phyloP scores from a whole-genome alignment of 1,140 invertebrate species.

The Drosophila sulfurigaster region DNA sequence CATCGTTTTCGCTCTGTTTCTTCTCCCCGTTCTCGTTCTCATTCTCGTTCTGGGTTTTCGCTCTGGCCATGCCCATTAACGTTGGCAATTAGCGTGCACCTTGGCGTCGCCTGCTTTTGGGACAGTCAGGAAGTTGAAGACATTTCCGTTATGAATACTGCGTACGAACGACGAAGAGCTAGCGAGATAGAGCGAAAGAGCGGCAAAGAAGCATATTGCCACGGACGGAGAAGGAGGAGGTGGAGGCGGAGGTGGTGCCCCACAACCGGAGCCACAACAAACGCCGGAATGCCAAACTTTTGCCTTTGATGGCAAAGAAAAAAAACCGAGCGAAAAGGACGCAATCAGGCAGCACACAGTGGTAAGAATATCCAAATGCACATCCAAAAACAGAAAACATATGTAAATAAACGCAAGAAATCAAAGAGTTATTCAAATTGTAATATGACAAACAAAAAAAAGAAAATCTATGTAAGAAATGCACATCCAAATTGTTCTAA shows the following conservation, averaged over 20 bases:
- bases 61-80: constrained; percentile 64
- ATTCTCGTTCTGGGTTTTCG: neutral
- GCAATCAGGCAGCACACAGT: neutral
- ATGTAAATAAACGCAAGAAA: neutral
- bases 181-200: neutral
- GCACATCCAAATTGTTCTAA: too few relatives aligned
- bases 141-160: constrained; percentile 73
- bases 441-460: neutral
- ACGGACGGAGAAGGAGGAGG: neutral
- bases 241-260: neutral
- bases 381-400: neutral
- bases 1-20: constrained; percentile 15
- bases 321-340: neutral
- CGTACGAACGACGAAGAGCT: constrained; percentile 1
- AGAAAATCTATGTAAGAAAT: neutral
- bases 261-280: constrained; percentile 39
- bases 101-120: constrained; percentile 28
- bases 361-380: neutral
- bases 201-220: neutral
- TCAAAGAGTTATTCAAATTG: too few relatives aligned
- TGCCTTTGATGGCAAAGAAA: constrained; percentile 65
- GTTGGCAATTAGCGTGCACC: constrained; percentile 79
- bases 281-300: constrained; percentile 60
- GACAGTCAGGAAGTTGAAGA: constrained; percentile 52
- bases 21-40: neutral